phyloP scores from a whole-genome alignment of 1,140 invertebrate species.

The Pseudachorutes palmiensis region DNA sequence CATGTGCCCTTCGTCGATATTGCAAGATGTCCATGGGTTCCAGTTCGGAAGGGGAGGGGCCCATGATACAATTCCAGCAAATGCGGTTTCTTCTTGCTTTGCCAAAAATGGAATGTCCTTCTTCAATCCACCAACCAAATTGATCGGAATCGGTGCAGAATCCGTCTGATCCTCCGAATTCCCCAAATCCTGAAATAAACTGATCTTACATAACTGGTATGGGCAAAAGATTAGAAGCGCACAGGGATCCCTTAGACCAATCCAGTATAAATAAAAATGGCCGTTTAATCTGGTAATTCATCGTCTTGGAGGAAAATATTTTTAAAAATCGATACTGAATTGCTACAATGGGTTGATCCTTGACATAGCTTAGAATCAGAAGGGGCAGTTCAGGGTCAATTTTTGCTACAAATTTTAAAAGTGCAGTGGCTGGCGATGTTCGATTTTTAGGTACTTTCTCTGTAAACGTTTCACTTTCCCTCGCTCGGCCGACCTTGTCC shows the following conservation, averaged over 20 bases:
- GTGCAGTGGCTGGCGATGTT: too few species aligned
- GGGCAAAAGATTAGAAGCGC: not conserved
- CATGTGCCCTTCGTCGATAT: slow-evolving; percentile 87
- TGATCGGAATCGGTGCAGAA: not conserved
- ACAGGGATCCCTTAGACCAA: too few species aligned
- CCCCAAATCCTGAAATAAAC: not conserved
- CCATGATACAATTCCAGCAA: slow-evolving; percentile 79
- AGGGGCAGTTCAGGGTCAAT: too few species aligned
- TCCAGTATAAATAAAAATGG: too few species aligned
- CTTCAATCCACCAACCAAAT: slow-evolving; percentile 5
- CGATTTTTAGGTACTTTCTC: too few species aligned
- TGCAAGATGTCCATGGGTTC: slow-evolving; percentile 91
- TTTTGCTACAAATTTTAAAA: too few species aligned
- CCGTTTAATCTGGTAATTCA: too few species aligned
- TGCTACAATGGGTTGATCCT: too few species aligned
- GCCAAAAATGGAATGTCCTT: slow-evolving; percentile 10
- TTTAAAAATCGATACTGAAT: too few species aligned
- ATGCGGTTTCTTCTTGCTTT: slow-evolving; percentile 11
- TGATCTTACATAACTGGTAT: not conserved
- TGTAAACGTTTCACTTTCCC: too few species aligned
- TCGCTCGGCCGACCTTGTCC: slow-evolving; percentile 26
- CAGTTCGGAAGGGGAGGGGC: slow-evolving; percentile 89
- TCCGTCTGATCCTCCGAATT: not conserved
- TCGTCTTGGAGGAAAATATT: too few species aligned
- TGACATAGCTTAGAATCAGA: too few species aligned